Percentiles rank a stretch among this genome's conserved stretches.
Evolutionary conservation across 2,797 vertebrate genomes (phyloP).

Genomic region (Hemitrygon akajei): DNA sequence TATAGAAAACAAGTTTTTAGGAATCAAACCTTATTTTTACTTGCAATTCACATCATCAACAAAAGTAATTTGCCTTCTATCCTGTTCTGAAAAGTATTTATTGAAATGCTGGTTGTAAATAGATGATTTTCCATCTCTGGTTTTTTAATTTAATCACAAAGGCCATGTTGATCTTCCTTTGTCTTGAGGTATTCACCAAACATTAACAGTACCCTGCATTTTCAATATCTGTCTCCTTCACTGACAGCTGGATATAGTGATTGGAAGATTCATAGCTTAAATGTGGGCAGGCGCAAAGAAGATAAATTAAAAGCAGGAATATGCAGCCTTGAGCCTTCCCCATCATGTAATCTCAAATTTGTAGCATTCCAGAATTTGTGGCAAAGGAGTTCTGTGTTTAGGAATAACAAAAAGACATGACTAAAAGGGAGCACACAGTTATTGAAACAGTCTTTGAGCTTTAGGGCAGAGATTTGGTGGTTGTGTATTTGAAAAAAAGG

Average conservation of each 20-base stretch:
- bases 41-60: background rate
- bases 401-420: background rate
- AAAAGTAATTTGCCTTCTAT: background rate
- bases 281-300: background rate
- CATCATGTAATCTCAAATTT: too few species aligned
- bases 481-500: background rate
- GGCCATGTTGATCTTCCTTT: background rate
- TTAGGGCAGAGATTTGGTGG: too few species aligned
- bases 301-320: background rate
- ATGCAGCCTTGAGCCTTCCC: background rate
- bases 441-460: background rate
- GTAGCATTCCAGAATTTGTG: background rate
- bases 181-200: background rate
- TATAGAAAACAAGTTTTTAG: background rate
- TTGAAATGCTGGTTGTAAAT: background rate
- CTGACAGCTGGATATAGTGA: background rate
- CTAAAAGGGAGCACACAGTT: background rate
- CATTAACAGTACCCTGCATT: background rate
- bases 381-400: background rate
- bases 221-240: background rate
- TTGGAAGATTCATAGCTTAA: background rate
- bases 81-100: background rate
- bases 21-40: background rate
- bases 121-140: background rate
- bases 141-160: background rate